Conservation (phyloP, 2,888 invertebrate species). For the Serripes groenlandicus region DNA sequence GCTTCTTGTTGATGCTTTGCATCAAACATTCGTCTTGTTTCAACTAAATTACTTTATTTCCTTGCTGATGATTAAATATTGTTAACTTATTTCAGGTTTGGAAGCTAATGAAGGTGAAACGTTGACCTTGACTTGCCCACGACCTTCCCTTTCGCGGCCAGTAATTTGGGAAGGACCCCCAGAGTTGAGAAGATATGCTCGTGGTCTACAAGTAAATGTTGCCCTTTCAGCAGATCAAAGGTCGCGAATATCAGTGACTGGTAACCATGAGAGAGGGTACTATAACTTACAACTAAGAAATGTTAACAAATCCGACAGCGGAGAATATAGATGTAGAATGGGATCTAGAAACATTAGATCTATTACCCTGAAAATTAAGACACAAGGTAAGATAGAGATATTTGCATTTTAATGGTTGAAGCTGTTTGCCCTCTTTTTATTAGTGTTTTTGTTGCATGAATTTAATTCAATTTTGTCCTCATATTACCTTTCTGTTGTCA, state of each 20-base stretch:
- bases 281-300: conserved; percentile 57
- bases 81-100: conserved; percentile 53
- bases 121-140: conserved; percentile 64
- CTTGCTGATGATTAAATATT: no score
- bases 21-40: no score
- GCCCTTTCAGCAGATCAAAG: conserved; percentile 60
- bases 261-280: conserved; percentile 64
- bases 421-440: no score
- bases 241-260: conserved; percentile 57
- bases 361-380: conserved; percentile 54
- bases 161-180: conserved; percentile 64
- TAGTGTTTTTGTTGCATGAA: no score
- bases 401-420: no score
- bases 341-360: conserved; percentile 51
- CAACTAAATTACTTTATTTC: no score
- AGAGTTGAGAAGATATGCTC: conserved; percentile 41
- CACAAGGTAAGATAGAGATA: conserved; percentile 53
- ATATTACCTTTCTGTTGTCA: no score
- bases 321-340: conserved; percentile 59
- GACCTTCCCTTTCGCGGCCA: conserved; percentile 45
- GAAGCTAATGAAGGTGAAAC: conserved; percentile 65
- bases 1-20: no score
- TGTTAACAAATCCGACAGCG: conserved; percentile 60
- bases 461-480: no score
- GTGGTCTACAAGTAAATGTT: conserved; percentile 51